These are phyloP conservation scores for Neogobius melanostomus DNA, from an alignment of 2,113 vertebrate genomes.

Conservation along the genomic window DNA sequence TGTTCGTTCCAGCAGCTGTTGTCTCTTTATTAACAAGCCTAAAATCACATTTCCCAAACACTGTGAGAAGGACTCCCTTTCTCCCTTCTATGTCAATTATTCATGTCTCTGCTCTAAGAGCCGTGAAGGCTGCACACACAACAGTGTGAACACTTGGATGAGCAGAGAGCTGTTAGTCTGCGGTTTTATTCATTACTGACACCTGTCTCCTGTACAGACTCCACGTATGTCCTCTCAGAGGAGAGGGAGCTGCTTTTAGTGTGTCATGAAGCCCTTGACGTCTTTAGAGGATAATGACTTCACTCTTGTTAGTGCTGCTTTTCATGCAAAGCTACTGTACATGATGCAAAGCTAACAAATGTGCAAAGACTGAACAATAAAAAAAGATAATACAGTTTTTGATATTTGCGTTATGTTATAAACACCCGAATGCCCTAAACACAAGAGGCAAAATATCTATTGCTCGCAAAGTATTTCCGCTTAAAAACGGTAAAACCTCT, in stretches of 20 bases:
- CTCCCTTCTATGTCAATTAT: constrained; percentile 63
- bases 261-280: background rate
- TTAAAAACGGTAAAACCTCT: no score
- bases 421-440: no score
- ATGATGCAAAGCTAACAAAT: background rate
- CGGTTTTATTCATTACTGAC: constrained; percentile 26
- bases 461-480: no score
- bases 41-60: constrained; percentile 42
- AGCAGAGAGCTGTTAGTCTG: constrained; percentile 51
- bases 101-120: constrained; percentile 57
- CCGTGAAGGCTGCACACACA: constrained; percentile 71
- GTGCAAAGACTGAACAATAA: background rate
- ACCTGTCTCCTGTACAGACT: constrained; percentile 11
- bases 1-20: constrained; percentile 35
- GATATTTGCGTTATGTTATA: no score
- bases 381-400: no score
- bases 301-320: background rate
- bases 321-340: background rate
- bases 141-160: constrained; percentile 48
- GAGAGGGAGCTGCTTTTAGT: background rate
- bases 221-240: background rate
- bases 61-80: constrained; percentile 29
- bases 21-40: constrained; percentile 16
- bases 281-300: background rate
- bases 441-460: no score